Evolutionary conservation across 2,888 invertebrate genomes (phyloP), one percentile per base, ranked within the genome.

Genomic region (Sphinx pinastri): DNA sequence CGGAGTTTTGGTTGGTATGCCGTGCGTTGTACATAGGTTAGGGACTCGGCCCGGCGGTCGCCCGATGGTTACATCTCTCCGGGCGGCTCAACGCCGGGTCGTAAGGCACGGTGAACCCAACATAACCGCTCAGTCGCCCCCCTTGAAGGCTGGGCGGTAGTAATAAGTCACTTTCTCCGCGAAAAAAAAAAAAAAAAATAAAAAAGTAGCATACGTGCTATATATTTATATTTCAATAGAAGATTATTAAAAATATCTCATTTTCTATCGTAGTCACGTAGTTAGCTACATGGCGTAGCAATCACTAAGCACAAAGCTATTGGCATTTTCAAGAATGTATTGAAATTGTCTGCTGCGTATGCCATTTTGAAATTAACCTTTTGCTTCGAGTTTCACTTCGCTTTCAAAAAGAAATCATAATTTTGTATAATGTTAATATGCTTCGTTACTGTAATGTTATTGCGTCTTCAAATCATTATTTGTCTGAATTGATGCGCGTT

Each of bases 391-490:
- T 47, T 60, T 60, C 47, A 63, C 49, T 47, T 49, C 63, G 47
- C 49, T 63, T 63, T 63, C 63, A 63, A 49, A 19, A 63, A 49
- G 19, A 63, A 63, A 63, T 63, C 49, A 63, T 49, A 63, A 63
- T 25, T 63, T 63, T 63, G 63, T 63, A 11, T 11, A 63, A 63
- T 63, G 19, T 19, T 47, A 63, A 63, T 63, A 47, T 49, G 25
- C 25, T 57, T 25, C 12, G 19, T 63, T 49, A 60, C 45, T 2
- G 47, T 63, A 63, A 47, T 25, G 25, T 25, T 25, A 25, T 19
- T 63, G 11, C 19, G 49, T 13, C 6, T 19, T 19, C 2, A 63
- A 60, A 60, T 47, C 49, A 49, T 49, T 63, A 49, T 49, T 63
- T 63, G 47, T 19, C 19, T 12, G 10, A 16, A 10, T 55, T 55